phyloP scores from a whole-genome alignment of 2,113 vertebrate genomes.

The Scomber japonicus region DNA sequence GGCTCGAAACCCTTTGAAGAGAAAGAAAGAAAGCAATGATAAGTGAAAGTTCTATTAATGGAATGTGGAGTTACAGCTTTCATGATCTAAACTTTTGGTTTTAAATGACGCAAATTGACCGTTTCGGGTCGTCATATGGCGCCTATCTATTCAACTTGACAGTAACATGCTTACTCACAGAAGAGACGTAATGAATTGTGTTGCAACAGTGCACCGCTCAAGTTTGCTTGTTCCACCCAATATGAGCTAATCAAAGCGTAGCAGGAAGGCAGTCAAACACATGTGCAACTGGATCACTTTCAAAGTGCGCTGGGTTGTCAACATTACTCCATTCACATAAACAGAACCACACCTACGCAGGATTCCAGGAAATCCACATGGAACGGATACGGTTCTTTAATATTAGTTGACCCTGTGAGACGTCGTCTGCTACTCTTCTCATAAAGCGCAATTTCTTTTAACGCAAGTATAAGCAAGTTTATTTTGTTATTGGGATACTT shows the following conservation, averaged over 20 bases:
- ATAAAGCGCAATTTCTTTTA: not conserved
- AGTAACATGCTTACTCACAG: too few species aligned
- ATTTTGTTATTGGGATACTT: not conserved
- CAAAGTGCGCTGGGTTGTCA: not conserved
- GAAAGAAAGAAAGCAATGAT: not conserved
- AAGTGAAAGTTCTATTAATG: not conserved
- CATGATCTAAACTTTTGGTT: too few species aligned
- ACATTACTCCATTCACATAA: not conserved
- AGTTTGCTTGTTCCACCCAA: not conserved
- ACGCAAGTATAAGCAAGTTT: not conserved
- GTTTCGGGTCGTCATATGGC: too few species aligned
- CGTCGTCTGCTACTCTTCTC: not conserved
- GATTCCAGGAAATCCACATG: not conserved
- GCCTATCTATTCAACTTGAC: too few species aligned
- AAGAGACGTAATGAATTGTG: not conserved
- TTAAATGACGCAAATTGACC: too few species aligned
- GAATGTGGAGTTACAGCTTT: not conserved
- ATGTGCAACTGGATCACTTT: not conserved
- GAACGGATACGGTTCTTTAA: not conserved
- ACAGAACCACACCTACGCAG: not conserved
- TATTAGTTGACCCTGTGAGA: not conserved
- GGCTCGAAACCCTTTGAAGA: slow-evolving; percentile 94
- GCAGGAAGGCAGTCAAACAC: not conserved
- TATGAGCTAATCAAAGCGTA: not conserved
- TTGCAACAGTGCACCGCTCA: not conserved